Evolutionary conservation across 1,140 invertebrate genomes (phyloP).

Genomic region (Melanaphis sacchari): DNA sequence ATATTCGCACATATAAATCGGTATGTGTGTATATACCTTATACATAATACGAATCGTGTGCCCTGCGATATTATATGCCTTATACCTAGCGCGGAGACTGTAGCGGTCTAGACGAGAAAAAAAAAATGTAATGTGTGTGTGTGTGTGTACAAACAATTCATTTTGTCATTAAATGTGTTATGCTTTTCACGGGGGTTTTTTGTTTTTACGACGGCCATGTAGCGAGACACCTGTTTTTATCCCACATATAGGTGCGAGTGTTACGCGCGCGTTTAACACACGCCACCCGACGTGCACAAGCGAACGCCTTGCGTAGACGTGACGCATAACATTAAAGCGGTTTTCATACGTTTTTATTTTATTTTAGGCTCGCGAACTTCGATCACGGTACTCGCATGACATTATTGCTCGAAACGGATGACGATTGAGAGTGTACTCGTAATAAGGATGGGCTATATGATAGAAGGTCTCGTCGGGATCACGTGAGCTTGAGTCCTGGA

Average conservation of each 20-base stretch:
- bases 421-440: too few species aligned
- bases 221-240: neutral
- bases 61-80: neutral
- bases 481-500: too few species aligned
- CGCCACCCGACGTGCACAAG: neutral
- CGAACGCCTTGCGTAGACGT: neutral
- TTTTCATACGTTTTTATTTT: neutral
- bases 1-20: conserved; percentile 5
- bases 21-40: neutral
- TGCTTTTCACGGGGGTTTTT: neutral
- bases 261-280: neutral
- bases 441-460: neutral
- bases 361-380: neutral
- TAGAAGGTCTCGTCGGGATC: neutral
- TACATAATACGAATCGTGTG: neutral
- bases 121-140: neutral
- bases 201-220: neutral
- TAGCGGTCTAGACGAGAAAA: neutral
- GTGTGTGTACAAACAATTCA: neutral
- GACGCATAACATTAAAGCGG: neutral
- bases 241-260: neutral
- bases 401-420: neutral
- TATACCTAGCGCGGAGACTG: neutral
- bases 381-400: too few species aligned
- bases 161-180: neutral